phyloP scores from a whole-genome alignment of 2,113 vertebrate species.

The Xerus inauris region DNA sequence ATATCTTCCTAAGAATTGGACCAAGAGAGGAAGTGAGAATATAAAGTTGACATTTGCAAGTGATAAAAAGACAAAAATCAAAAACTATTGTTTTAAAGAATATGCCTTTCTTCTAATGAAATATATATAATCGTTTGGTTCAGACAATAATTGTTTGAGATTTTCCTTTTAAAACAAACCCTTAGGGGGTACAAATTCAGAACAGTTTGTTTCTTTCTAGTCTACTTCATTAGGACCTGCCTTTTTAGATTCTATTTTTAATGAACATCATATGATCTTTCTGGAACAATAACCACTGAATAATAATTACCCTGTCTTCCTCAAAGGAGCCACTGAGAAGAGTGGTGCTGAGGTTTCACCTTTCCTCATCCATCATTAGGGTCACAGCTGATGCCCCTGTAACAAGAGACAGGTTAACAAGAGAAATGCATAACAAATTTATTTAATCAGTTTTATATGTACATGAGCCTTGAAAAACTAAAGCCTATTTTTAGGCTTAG shows the following conservation, averaged over 20 bases:
- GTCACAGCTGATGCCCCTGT: neutral
- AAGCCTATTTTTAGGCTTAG: neutral
- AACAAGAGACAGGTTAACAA: neutral
- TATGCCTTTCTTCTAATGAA: constrained; percentile 45
- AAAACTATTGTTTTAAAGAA: constrained; percentile 21
- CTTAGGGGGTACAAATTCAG: neutral
- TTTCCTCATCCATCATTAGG: neutral
- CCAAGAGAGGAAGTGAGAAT: constrained; percentile 48
- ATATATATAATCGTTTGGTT: constrained; percentile 12
- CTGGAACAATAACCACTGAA: constrained; percentile 34
- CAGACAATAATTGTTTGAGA: constrained; percentile 51
- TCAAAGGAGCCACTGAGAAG: constrained; percentile 30
- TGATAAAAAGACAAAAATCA: constrained; percentile 50
- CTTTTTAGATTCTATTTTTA: constrained; percentile 33
- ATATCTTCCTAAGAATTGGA: constrained; percentile 31
- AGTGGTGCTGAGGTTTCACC: neutral
- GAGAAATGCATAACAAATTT: neutral
- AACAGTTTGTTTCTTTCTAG: constrained; percentile 39
- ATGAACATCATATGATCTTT: constrained; percentile 23
- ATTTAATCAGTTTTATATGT: neutral
- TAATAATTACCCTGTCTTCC: constrained; percentile 15
- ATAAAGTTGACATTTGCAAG: constrained; percentile 50
- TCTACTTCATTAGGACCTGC: neutral
- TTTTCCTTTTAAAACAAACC: constrained; percentile 56
- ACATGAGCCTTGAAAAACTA: neutral